Evolutionary conservation across 1,140 invertebrate species (phyloP).

Genomic region (Theocolax elegans): DNA sequence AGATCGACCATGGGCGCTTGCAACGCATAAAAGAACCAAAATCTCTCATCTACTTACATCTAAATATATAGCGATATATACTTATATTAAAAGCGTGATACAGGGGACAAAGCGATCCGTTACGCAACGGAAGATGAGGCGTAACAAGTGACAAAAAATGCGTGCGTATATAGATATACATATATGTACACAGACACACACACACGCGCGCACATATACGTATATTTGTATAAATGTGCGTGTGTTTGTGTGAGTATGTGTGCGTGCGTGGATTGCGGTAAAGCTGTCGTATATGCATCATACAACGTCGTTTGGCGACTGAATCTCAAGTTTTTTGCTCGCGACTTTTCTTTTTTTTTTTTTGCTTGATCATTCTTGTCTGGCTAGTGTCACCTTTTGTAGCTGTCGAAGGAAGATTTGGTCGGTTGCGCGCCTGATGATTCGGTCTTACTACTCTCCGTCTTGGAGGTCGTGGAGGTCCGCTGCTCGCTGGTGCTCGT

Average conservation of each 20-base stretch:
- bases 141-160: background rate
- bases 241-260: background rate
- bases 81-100: too few relatives aligned
- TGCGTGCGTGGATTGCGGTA: background rate
- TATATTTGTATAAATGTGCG: too few relatives aligned
- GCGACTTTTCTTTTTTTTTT: slow-evolving; percentile 9
- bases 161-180: too few relatives aligned
- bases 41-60: too few relatives aligned
- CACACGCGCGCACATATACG: too few relatives aligned
- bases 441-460: slow-evolving; percentile 57
- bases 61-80: background rate
- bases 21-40: background rate
- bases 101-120: slow-evolving; percentile 1
- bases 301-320: background rate
- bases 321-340: background rate
- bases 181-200: too few relatives aligned
- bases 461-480: slow-evolving; percentile 65
- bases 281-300: background rate
- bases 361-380: slow-evolving; percentile 30
- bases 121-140: background rate
- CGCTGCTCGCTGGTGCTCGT: slow-evolving; percentile 64
- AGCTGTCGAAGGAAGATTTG: slow-evolving; percentile 65
- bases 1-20: background rate
- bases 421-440: slow-evolving; percentile 54
- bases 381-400: slow-evolving; percentile 66